Conservation (phyloP, 2,888 invertebrate species). For the Dynastes tityus region DNA sequence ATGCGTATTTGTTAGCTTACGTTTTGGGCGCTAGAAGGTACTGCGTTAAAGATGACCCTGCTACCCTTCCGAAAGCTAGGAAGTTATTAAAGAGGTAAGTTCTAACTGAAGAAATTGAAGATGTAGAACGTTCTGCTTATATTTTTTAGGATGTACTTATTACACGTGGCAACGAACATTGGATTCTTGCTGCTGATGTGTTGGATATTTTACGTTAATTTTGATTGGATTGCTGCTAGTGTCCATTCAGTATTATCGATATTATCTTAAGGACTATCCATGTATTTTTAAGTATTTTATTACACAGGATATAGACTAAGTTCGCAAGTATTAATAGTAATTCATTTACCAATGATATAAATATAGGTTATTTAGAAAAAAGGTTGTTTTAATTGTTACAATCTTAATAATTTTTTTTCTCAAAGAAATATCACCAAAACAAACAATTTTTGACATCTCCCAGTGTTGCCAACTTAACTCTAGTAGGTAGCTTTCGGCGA, state of each 20-base stretch:
- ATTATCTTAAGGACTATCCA: too few relatives aligned
- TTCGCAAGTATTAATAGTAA: too few relatives aligned
- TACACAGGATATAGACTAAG: too few relatives aligned
- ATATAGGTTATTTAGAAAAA: too few relatives aligned
- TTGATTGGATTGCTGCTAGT: neutral
- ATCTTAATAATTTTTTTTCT: too few relatives aligned
- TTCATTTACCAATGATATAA: too few relatives aligned
- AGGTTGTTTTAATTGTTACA: neutral
- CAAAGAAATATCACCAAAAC: too few relatives aligned
- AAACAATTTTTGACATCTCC: too few relatives aligned
- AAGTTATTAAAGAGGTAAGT: constrained; percentile 76
- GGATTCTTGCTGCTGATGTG: neutral
- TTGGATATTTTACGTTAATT: constrained; percentile 18
- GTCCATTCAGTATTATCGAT: neutral
- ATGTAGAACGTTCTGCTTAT: neutral
- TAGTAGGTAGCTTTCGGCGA: too few relatives aligned
- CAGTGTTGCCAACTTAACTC: too few relatives aligned
- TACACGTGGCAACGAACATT: constrained; percentile 15
- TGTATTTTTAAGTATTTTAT: too few relatives aligned
- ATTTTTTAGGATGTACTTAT: constrained; percentile 29
- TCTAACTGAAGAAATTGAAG: neutral
- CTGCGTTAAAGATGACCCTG: constrained; percentile 88
- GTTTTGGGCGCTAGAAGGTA: constrained; percentile 89
- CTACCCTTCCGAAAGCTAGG: constrained; percentile 82
- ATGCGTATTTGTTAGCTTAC: constrained; percentile 83